These are phyloP conservation scores for Monochamus alternatus DNA, from an alignment of 2,888 invertebrate species.

Conservation along the genomic window DNA sequence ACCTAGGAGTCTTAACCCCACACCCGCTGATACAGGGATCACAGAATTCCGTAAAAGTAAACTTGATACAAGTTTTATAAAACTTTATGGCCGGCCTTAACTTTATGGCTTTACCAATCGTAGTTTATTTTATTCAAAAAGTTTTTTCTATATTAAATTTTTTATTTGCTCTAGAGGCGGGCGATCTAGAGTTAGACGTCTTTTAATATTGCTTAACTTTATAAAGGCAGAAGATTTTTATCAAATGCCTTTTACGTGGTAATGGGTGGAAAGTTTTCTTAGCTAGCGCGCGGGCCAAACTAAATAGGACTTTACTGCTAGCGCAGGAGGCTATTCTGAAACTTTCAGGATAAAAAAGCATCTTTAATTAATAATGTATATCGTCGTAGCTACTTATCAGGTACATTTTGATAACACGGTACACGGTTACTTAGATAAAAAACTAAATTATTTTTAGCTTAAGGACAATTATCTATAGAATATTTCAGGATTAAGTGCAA, in stretches of 20 bases:
- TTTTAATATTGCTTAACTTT: constrained; percentile 39
- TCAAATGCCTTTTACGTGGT: constrained; percentile 21
- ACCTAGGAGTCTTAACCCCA: constrained; percentile 27
- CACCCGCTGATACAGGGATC: constrained; percentile 36
- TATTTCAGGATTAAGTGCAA: too few species aligned
- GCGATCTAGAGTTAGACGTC: constrained; percentile 32
- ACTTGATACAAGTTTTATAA: constrained; percentile 42
- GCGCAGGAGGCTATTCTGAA: constrained; percentile 4
- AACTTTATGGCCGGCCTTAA: constrained; percentile 41
- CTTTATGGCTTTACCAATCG: constrained; percentile 38
- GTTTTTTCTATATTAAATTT: constrained; percentile 44
- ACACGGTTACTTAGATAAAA: too few species aligned
- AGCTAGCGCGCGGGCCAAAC: neutral
- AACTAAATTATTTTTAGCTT: too few species aligned
- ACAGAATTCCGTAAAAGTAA: constrained; percentile 40
- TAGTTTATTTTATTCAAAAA: constrained; percentile 44
- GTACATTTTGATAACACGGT: neutral
- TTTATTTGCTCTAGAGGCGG: constrained; percentile 37
- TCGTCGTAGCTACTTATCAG: neutral
- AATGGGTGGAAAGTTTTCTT: constrained; percentile 21
- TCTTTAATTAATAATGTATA: constrained; percentile 5
- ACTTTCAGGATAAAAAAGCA: neutral
- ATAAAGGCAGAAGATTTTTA: constrained; percentile 23
- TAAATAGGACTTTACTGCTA: constrained; percentile 9
- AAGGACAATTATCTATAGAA: too few species aligned